Percentiles rank a stretch among this genome's conserved stretches.
Conservation (phyloP, 2,797 vertebrate species). For the Pitangus sulphuratus region DNA sequence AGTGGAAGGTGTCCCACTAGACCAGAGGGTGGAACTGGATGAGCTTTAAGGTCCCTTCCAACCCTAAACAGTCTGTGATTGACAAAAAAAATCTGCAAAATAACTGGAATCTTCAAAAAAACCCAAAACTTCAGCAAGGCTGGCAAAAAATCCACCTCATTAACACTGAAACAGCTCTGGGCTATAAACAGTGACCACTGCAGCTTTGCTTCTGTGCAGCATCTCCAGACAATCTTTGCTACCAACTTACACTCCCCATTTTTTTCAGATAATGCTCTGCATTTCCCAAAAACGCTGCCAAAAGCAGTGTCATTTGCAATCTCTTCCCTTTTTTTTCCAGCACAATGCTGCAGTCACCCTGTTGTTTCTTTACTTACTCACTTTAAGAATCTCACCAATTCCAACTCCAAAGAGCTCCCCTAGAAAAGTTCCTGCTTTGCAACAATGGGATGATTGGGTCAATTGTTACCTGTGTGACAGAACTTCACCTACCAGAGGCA, state of each 20-base stretch:
- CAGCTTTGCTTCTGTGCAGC: not conserved
- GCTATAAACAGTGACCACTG: not conserved
- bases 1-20: not conserved
- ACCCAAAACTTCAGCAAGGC: not conserved
- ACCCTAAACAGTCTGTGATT: not conserved
- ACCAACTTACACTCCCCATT: not conserved
- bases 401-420: not conserved
- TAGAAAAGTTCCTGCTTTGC: not conserved
- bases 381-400: not conserved
- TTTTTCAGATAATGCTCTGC: not conserved
- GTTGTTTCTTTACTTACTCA: not conserved
- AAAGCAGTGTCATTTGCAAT: not conserved
- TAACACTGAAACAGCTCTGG: not conserved
- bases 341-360: not conserved
- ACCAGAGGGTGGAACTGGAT: not conserved
- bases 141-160: not conserved
- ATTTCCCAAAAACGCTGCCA: not conserved
- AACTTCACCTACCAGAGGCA: not conserved
- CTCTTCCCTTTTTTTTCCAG: not conserved
- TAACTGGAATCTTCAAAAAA: not conserved
- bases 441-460: not conserved
- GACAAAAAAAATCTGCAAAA: not conserved
- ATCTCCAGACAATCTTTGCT: not conserved
- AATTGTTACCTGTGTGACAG: rapidly evolving
- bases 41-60: not conserved